phyloP scores from a whole-genome alignment of 2,888 invertebrate species.

The Atherix ibis region DNA sequence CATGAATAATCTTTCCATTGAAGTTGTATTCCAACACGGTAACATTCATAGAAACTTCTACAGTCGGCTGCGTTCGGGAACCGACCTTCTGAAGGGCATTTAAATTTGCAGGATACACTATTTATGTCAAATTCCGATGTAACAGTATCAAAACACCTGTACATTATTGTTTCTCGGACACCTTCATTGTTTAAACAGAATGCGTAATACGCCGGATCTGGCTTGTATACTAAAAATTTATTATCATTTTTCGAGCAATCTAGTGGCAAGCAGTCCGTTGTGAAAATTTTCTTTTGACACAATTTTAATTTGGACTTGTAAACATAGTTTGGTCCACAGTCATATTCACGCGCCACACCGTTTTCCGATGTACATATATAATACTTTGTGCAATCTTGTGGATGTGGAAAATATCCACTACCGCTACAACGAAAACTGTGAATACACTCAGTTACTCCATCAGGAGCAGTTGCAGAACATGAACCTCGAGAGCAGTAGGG shows the following conservation, averaged over 20 bases:
- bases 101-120: constrained; percentile 4
- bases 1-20: constrained; percentile 4
- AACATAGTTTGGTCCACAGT: constrained; percentile 7
- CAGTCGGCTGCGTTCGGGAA: constrained; percentile 4
- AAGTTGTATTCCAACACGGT: not conserved
- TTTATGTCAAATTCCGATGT: constrained; percentile 7
- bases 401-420: constrained; percentile 9
- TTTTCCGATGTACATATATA: constrained; percentile 6
- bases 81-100: constrained; percentile 5
- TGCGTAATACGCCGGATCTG: constrained; percentile 7
- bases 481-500: constrained; percentile 5
- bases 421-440: constrained; percentile 6
- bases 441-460: constrained; percentile 2
- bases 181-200: constrained; percentile 6
- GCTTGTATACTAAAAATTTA: constrained; percentile 6
- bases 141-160: constrained; percentile 4
- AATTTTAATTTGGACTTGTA: constrained; percentile 6
- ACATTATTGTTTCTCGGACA: constrained; percentile 4
- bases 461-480: constrained; percentile 1
- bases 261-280: constrained; percentile 6
- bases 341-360: constrained; percentile 6
- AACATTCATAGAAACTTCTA: constrained; percentile 6
- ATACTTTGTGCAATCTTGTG: constrained; percentile 8
- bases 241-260: constrained; percentile 5
- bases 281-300: constrained; percentile 5